Percentiles rank a stretch among this genome's conserved stretches.
Conservation (phyloP, 2,888 invertebrate species). For the Drosophila ezoana region DNA sequence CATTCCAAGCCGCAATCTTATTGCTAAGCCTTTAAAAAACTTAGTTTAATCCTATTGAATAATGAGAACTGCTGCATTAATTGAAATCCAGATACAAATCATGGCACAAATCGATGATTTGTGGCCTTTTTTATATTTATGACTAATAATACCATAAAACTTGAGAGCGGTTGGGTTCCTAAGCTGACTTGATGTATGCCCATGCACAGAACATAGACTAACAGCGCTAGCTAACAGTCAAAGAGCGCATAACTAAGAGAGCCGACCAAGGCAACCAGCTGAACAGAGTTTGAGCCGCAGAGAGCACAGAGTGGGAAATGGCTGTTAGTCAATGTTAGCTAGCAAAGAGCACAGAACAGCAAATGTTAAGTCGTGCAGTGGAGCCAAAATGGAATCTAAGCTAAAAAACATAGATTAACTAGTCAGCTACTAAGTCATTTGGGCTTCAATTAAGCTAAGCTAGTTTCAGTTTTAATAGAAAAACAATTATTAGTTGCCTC, state of each 20-base stretch:
- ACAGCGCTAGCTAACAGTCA: slow-evolving; percentile 17
- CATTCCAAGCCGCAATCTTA: neutral
- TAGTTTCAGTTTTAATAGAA: too few species aligned
- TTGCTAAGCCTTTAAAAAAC: neutral
- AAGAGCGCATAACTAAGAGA: slow-evolving; percentile 27
- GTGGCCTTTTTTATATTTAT: slow-evolving; percentile 32
- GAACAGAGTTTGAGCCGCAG: slow-evolving; percentile 11
- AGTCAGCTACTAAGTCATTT: neutral
- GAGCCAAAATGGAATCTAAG: neutral
- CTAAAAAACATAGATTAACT: neutral
- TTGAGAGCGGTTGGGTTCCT: slow-evolving; percentile 15
- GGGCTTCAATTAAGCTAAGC: too few species aligned
- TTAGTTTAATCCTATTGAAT: slow-evolving; percentile 13
- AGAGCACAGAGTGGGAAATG: neutral
- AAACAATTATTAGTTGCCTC: too few species aligned
- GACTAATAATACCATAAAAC: slow-evolving; percentile 24
- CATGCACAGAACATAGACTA: slow-evolving; percentile 1
- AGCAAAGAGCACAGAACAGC: slow-evolving; percentile 27
- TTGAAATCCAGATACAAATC: slow-evolving; percentile 40
- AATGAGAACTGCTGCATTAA: slow-evolving; percentile 35
- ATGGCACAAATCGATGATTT: slow-evolving; percentile 41
- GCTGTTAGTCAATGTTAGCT: neutral
- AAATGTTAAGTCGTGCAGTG: neutral
- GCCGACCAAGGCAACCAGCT: neutral
- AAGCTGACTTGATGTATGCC: slow-evolving; percentile 35